Conservation (phyloP, 1,140 invertebrate species). For the Oryzaephilus surinamensis region DNA sequence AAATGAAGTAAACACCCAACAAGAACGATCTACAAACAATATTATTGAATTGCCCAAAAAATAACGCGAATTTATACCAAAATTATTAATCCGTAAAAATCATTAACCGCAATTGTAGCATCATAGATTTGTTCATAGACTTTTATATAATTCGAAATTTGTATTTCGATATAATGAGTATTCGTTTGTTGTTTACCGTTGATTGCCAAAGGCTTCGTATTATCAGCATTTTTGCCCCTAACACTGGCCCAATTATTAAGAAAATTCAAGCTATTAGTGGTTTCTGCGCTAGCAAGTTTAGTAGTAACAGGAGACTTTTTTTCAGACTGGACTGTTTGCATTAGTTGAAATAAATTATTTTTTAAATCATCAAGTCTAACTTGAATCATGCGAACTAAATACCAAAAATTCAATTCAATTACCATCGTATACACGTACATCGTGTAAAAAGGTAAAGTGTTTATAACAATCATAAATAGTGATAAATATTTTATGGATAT, state of each 20-base stretch:
- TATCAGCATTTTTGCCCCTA: neutral
- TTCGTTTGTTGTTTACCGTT: too few species aligned
- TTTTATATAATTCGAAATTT: neutral
- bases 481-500: neutral
- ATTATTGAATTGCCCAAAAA: neutral
- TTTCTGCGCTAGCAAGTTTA: too few species aligned
- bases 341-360: too few species aligned
- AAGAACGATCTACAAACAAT: slow-evolving; percentile 2
- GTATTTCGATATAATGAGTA: too few species aligned
- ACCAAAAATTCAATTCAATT: slow-evolving; percentile 2
- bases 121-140: slow-evolving; percentile 3
- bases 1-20: slow-evolving; percentile 3
- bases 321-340: too few species aligned
- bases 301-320: too few species aligned
- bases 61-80: slow-evolving; percentile 2
- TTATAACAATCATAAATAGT: neutral
- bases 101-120: slow-evolving; percentile 2
- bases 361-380: neutral
- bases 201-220: neutral
- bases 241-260: neutral
- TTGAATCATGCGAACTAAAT: slow-evolving; percentile 2
- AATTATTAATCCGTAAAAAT: slow-evolving; percentile 1
- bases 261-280: neutral
- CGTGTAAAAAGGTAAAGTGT: neutral
- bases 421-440: slow-evolving; percentile 1